Evolutionary conservation across 2,797 vertebrate genomes (phyloP), one percentile per base, ranked within the genome.

Genomic region (Loriculus beryllinus): DNA sequence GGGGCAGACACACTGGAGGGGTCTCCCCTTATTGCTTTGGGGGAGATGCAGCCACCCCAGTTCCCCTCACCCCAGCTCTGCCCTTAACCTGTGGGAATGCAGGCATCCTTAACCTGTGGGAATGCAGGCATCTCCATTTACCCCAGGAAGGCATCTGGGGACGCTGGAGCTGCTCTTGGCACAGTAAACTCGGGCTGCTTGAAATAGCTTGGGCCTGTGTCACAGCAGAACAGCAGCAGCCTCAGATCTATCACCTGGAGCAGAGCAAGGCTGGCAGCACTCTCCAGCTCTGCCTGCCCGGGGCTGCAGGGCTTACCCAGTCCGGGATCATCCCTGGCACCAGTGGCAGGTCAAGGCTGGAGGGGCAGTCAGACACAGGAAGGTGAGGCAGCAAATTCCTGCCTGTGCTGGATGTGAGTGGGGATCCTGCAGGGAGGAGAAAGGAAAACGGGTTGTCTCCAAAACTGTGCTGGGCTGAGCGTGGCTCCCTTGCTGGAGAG

Each of bases 401-500:
- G 72, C 12, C 54, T 0, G 0, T 2, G 14, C n/a, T 82, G 64
- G n/a, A 76, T 35, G 28, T 13, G 40, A 18, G 51, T 4, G 2
- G 10, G 56, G 25, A 70, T 80, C 40, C 64, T 67, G 28, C 64
- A 42, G 11, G 40, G n/a, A 77, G 18, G 7, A 1, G 6, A 82
- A 69, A 76, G 33, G 60, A 86, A 75, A 83, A 77, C 23, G 40
- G 68, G 35, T 42, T 74, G 76, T 64, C 84, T 96, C 45, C 33
- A 43, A 57, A 88, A 42, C 37, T 47, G 33, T 7, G 40, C 35
- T 0, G 6, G 72, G 72, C 57, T 78, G 57, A 88, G 74, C 6
- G 3, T 10, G 19, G 57, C 84, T 89, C 85, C 69, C 77, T 91
- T 72, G n/a, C 70, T 96, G 77, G 70, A 93, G 92, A 86, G 90